Evolutionary conservation across 92 coral and sea anemone genomes (phyloP), one percentile per base, ranked within the genome.

Genomic region (Heliopora coerulea): DNA sequence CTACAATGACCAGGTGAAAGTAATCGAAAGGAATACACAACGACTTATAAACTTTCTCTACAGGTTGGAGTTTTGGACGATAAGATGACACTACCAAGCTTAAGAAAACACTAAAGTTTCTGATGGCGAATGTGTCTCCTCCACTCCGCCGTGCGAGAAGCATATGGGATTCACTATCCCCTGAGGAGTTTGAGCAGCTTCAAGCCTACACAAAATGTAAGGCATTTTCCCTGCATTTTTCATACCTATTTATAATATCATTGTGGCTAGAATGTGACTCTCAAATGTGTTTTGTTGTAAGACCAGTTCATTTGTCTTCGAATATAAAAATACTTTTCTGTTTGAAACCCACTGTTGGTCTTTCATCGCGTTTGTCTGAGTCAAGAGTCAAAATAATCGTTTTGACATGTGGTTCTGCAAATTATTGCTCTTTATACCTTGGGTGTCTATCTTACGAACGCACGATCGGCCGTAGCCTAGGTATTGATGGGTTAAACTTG

Each of bases 161-260:
- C 65, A 96, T 93, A 82, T 93, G 98, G 98, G 87, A 93, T 72
- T 96, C 97, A 75, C 80, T 93, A 75, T 85, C 91, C 59, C 88
- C 90, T 41, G 98, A 93, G 79, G 98, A 93, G 89, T 93, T 93
- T 83, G 97, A 93, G 56, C 96, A 93, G 92, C 95, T 93, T 31
- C 98, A 93, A 88, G 98, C 89, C 76, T 93, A 93, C 88, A 93
- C 98, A 61, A 93, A 93, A 79, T 93, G 98, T 93, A 88, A 93
- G 98, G 69, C 64, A 65, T 79, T 68, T 78, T 87, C 50, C 35
- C 58, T 50, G 58, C 58, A 50, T 35, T 15, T 44, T 14, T 67
- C 41, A 15, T 63, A 35, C 26, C 70, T 35, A 29, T 67, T 49
- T 67, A 46, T 67, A 24, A 67, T 67, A 44, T 39, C 48, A 23